Percentiles rank a stretch among this genome's conserved stretches.
Conservation (phyloP, 2,888 invertebrate genomes). For the Xanthia togata region DNA sequence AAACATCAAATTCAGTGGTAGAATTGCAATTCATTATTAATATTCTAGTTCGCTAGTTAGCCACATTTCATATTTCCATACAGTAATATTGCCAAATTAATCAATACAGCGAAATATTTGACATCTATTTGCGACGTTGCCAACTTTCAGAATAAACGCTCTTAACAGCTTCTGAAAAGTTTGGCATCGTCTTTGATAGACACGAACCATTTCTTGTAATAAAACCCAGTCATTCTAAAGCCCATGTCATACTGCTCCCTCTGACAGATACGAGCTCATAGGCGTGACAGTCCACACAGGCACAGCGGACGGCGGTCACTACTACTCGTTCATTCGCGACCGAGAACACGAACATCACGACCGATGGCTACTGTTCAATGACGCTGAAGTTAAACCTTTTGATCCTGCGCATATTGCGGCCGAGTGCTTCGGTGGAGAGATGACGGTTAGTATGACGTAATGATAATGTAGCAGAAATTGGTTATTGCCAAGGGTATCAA, state of each 20-base stretch:
- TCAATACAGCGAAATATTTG: no score
- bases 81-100: no score
- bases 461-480: neutral
- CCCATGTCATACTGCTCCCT: neutral
- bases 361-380: conserved; percentile 98
- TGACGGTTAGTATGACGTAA: conserved; percentile 92
- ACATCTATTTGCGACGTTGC: no score
- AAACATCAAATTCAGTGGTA: no score
- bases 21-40: no score
- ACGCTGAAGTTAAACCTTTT: conserved; percentile 98
- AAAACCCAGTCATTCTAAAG: neutral
- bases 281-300: conserved; percentile 99
- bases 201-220: neutral
- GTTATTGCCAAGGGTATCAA: neutral
- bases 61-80: no score
- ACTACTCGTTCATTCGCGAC: conserved; percentile 98
- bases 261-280: conserved; percentile 93
- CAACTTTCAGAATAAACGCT: no score
- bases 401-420: conserved; percentile 98
- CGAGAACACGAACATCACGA: conserved; percentile 93
- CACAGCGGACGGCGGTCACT: conserved; percentile 99
- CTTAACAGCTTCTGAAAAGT: neutral
- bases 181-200: no score
- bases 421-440: conserved; percentile 99
- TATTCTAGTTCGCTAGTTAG: no score